Percentiles rank a stretch among this genome's conserved stretches.
Conservation (phyloP, 2,113 vertebrate species). For the Donacobius atricapilla region DNA sequence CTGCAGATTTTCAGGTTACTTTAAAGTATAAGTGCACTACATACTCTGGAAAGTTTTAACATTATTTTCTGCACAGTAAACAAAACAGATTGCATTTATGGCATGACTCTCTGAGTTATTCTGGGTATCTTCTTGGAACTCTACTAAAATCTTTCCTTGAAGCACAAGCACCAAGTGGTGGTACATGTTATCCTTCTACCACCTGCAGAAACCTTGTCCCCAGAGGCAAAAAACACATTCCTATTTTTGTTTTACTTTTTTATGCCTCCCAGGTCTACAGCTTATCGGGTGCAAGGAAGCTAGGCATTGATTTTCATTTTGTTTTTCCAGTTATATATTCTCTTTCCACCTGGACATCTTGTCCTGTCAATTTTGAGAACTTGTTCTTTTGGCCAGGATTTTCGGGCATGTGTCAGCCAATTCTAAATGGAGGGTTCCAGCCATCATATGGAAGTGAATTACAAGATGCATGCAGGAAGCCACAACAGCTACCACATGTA, state of each 20-base stretch:
- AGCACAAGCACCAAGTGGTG: neutral
- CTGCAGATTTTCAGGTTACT: neutral
- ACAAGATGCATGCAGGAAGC: neutral
- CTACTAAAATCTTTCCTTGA: neutral
- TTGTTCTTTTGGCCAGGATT: neutral
- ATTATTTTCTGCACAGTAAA: neutral
- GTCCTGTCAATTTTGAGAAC: neutral
- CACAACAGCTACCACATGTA: neutral
- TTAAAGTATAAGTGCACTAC: neutral
- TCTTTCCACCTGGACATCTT: neutral
- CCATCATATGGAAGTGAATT: neutral
- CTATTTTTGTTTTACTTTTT: neutral
- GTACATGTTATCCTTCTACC: neutral
- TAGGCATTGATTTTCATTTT: neutral
- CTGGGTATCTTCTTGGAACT: neutral
- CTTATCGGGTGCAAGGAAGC: neutral
- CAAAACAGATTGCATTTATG: neutral
- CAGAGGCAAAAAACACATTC: neutral
- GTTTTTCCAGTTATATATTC: neutral
- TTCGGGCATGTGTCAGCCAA: neutral
- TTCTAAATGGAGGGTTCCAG: neutral
- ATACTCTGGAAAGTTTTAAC: neutral
- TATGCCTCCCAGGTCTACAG: neutral
- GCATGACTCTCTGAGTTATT: neutral
- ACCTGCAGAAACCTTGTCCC: neutral